Conservation (phyloP, 23 tunicate species). For the Ciona savignyi region DNA sequence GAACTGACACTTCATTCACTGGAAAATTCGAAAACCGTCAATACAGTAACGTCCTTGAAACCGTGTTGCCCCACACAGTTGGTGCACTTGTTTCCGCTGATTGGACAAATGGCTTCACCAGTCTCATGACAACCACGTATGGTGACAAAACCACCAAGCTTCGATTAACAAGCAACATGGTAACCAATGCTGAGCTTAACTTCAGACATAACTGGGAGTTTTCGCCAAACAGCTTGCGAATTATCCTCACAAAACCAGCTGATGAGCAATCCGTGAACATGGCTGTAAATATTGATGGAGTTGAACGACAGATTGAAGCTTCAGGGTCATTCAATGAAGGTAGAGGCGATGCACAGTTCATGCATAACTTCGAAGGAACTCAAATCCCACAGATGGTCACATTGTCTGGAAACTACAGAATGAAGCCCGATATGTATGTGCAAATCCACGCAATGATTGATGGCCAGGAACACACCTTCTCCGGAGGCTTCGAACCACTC, state of each 20-base stretch:
- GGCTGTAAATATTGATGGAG: constrained; percentile 22
- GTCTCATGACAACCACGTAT: not conserved
- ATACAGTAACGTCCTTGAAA: constrained; percentile 9
- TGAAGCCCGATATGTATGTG: constrained; percentile 27
- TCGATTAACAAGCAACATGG: constrained; percentile 9
- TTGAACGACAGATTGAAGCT: constrained; percentile 7
- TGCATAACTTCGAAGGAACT: constrained; percentile 23
- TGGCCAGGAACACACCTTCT: constrained; percentile 12
- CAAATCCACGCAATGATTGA: constrained; percentile 23
- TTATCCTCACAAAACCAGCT: constrained; percentile 2
- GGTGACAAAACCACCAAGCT: constrained; percentile 26
- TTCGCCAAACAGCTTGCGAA: constrained; percentile 3
- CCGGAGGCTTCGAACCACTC: constrained; percentile 20
- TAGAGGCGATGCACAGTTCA: constrained; percentile 3
- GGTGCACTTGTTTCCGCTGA: constrained; percentile 1
- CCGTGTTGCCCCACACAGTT: constrained; percentile 25
- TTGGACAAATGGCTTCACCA: constrained; percentile 11
- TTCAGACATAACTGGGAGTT: constrained; percentile 18
- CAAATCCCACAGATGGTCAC: constrained; percentile 1
- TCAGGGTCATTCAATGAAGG: constrained; percentile 13
- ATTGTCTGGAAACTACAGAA: constrained; percentile 18
- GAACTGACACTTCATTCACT: not conserved
- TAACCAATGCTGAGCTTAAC: constrained; percentile 6
- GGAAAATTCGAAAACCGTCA: constrained; percentile 4
- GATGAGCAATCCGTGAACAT: constrained; percentile 6